Conservation (phyloP, 2,888 invertebrate genomes). For the Conops quadrifasciatus region DNA sequence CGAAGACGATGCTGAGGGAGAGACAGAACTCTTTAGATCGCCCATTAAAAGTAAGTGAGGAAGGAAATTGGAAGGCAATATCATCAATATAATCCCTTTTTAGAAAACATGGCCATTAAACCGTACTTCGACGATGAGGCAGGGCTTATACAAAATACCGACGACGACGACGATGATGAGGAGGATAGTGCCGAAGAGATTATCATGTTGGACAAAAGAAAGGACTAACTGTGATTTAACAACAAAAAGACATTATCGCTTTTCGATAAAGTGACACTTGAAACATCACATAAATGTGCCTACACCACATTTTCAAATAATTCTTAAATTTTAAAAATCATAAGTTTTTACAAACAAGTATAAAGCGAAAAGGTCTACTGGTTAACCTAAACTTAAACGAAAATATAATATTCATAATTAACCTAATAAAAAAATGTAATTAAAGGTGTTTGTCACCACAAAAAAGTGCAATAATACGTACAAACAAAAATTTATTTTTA, state of each 20-base stretch:
- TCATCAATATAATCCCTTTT: constrained; percentile 12
- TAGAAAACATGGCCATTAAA: constrained; percentile 60
- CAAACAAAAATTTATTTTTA: no score
- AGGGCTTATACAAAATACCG: constrained; percentile 66
- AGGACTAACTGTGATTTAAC: constrained; percentile 39
- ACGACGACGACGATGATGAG: constrained; percentile 54
- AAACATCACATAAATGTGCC: no score
- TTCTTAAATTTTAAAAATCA: neutral
- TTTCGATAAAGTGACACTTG: neutral
- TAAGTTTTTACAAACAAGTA: neutral
- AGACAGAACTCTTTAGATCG: constrained; percentile 62
- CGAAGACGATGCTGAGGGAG: constrained; percentile 61
- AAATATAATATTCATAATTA: no score
- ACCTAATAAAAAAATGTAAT: constrained; percentile 2
- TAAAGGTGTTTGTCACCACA: neutral
- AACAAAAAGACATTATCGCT: neutral
- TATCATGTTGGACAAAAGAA: constrained; percentile 56
- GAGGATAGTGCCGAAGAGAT: constrained; percentile 60
- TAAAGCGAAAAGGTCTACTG: no score
- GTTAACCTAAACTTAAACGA: no score
- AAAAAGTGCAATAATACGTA: no score
- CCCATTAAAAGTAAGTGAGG: constrained; percentile 61
- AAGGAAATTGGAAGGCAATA: neutral
- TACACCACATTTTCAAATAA: neutral
- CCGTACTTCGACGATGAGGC: constrained; percentile 79